A percentile compares a stretch with the other conserved stretches of the same genome.
phyloP scores from a whole-genome alignment of 2,113 vertebrate genomes.

The Tetrao urogallus region DNA sequence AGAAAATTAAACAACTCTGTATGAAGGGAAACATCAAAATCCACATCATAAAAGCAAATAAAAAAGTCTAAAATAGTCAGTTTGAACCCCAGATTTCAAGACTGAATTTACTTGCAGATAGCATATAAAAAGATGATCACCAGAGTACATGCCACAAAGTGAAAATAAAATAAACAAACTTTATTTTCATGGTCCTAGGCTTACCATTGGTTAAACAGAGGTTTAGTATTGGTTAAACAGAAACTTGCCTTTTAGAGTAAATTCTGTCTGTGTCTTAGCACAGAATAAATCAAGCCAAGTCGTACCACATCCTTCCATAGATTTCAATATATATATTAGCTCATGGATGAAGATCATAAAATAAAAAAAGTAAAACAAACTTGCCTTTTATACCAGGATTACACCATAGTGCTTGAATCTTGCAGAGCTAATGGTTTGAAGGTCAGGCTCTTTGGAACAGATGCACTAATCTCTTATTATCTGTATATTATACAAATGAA shows the following conservation, averaged over 20 bases:
- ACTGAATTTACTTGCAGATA: background rate
- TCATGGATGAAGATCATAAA: constrained; percentile 13
- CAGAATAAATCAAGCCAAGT: background rate
- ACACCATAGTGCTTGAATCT: constrained; percentile 17
- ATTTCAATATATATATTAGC: constrained; percentile 19
- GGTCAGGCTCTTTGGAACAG: constrained; percentile 51
- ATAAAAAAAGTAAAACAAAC: constrained; percentile 43
- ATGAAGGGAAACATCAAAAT: background rate
- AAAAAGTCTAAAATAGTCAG: background rate
- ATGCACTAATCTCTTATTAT: constrained; percentile 65
- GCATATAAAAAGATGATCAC: background rate
- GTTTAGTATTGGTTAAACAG: background rate
- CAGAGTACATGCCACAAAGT: background rate
- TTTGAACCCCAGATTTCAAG: background rate
- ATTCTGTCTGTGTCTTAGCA: background rate
- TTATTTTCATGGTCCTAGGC: background rate
- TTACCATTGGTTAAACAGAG: background rate
- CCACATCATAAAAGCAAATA: background rate
- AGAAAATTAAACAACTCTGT: background rate
- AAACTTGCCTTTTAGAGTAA: constrained; percentile 20
- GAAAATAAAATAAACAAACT: background rate
- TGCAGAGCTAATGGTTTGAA: constrained; percentile 50
- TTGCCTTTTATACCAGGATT: constrained; percentile 56
- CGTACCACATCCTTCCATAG: background rate
- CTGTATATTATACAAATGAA: constrained; percentile 43